Evolutionary conservation across 2,113 vertebrate species (phyloP).

Genomic region (Otocyon megalotis): DNA sequence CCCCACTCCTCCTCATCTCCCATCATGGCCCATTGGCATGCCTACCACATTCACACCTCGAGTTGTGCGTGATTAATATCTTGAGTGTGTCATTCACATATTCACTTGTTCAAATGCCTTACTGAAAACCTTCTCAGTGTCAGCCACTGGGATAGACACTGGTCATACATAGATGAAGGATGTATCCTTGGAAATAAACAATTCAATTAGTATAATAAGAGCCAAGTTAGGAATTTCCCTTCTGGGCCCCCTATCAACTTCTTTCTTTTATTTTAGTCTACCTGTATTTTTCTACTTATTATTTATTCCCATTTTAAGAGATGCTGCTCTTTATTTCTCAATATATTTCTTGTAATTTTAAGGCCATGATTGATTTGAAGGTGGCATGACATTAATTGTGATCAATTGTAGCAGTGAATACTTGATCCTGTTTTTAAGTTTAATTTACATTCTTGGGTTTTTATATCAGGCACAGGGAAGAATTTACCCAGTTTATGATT

Average conservation of each 20-base stretch:
- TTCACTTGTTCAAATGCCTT: neutral
- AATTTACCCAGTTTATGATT: neutral
- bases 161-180: neutral
- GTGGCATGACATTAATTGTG: neutral
- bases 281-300: neutral
- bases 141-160: neutral
- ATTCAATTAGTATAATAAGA: neutral
- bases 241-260: neutral
- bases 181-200: neutral
- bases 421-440: neutral
- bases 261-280: neutral
- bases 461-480: neutral
- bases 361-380: neutral
- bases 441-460: constrained; percentile 31
- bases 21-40: no score
- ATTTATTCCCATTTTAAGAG: neutral
- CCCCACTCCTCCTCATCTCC: neutral
- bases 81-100: neutral
- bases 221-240: neutral
- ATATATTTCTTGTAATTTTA: neutral
- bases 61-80: no score
- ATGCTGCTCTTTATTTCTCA: neutral
- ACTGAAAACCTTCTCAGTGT: neutral
- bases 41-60: neutral
- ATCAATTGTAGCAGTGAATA: neutral